A percentile compares a stretch with the other conserved stretches of the same genome.
phyloP scores from a whole-genome alignment of 2,113 vertebrate genomes.

The Taurulus bubalis region DNA sequence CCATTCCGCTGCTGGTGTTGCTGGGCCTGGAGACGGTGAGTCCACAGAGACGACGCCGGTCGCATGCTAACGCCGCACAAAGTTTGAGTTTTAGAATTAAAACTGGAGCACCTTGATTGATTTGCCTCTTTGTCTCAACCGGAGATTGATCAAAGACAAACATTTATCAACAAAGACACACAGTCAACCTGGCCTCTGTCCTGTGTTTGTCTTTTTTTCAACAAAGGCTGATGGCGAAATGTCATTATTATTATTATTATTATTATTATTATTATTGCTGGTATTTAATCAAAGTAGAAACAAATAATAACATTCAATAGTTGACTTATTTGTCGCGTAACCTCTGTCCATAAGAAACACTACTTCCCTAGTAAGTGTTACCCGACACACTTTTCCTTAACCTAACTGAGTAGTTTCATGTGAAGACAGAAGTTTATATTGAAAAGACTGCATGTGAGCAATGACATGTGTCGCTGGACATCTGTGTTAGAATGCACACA shows the following conservation, averaged over 20 bases:
- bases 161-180: too few species aligned
- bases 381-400: too few species aligned
- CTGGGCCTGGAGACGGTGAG: conserved; percentile 94
- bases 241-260: background rate
- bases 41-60: background rate
- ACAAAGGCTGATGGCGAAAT: background rate
- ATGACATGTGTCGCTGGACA: background rate
- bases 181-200: background rate
- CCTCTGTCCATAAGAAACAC: too few species aligned
- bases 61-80: too few species aligned
- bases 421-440: background rate
- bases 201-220: too few species aligned
- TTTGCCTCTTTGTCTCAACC: background rate
- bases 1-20: conserved; percentile 93
- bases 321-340: too few species aligned
- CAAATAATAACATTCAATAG: too few species aligned
- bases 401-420: background rate
- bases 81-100: too few species aligned
- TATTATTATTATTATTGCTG: background rate
- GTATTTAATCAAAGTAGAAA: background rate
- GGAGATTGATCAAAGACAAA: too few species aligned
- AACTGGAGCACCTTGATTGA: too few species aligned
- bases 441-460: background rate
- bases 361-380: too few species aligned
- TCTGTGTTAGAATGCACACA: too few species aligned